Evolutionary conservation across 2,113 vertebrate genomes (phyloP), one percentile per base, ranked within the genome.

Genomic region (Carassius carassius): DNA sequence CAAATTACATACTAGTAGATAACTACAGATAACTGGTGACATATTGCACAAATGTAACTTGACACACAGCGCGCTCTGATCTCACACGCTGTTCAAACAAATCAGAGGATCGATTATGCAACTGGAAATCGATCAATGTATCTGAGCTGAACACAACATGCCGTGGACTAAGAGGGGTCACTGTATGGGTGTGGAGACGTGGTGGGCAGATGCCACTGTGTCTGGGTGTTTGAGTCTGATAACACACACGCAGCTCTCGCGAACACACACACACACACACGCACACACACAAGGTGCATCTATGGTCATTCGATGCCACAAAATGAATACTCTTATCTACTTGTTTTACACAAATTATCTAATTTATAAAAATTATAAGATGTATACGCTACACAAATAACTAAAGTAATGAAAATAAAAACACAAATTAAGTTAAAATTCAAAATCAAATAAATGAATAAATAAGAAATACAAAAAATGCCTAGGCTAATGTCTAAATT

Each of bases 221-320:
- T 81, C 54, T 75, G 78, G 9, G 16, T 83, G 72, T 56, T 82
- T 65, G 35, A 80, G 74, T 51, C 56, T 83, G 85, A 83, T 58
- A 79, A 85, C 79, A 70, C 79, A 81, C 78, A 69, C 79, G n/a
- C 78, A 44, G 10, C 69, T 62, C 14, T 17, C 29, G 12, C 4
- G 37, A 5, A 49, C 41, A 41, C 41, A 41, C 41, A 41, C 41
- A 8, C 41, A 44, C 41, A 44, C 41, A 44, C 8, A 44, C 41
- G 2, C 14, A 58, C 41, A 44, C 9, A 44, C 41, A 44, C 9
- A 23, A 19, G 9, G 76, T 60, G 49, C 75, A 58, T 54, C 9
- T 47, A 21, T 35, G 1, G 12, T 23, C 3, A 44, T 49, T 11
- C 25, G 29, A 29, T 35, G 10, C 9, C 16, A 58, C 49, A 51